Percentiles rank a stretch among this genome's conserved stretches.
phyloP scores from a whole-genome alignment of 2,888 invertebrate genomes.

The Pecten maximus region DNA sequence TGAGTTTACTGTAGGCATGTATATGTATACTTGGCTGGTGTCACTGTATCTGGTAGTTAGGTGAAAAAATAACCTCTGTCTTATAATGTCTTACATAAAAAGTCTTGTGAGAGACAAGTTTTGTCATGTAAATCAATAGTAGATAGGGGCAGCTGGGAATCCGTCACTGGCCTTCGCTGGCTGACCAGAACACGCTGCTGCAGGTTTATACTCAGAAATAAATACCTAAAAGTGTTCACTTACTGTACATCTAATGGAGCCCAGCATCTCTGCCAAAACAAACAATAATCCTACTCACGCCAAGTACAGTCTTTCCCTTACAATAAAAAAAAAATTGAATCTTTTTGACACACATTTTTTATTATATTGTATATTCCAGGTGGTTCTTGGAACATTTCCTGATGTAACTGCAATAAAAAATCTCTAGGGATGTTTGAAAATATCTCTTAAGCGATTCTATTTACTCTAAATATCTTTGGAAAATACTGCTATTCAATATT shows the following conservation, averaged over 20 bases:
- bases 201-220: neutral
- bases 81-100: slow-evolving; percentile 26
- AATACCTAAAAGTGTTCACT: neutral
- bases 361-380: neutral
- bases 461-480: neutral
- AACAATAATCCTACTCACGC: neutral
- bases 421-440: neutral
- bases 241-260: neutral
- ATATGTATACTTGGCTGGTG: neutral
- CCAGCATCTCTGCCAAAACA: neutral
- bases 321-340: neutral
- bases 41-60: neutral
- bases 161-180: neutral
- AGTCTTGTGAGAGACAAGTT: slow-evolving; percentile 27
- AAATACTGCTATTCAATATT: neutral
- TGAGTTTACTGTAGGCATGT: neutral
- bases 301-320: neutral
- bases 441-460: neutral
- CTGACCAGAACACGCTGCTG: neutral
- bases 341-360: neutral
- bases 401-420: neutral
- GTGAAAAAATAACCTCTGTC: neutral
- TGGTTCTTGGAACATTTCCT: neutral
- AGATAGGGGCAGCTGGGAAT: neutral
- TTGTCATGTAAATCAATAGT: neutral